A percentile compares a stretch with the other conserved stretches of the same genome.
Conservation (phyloP, 2,113 vertebrate genomes). For the Amblyornis subalaris region DNA sequence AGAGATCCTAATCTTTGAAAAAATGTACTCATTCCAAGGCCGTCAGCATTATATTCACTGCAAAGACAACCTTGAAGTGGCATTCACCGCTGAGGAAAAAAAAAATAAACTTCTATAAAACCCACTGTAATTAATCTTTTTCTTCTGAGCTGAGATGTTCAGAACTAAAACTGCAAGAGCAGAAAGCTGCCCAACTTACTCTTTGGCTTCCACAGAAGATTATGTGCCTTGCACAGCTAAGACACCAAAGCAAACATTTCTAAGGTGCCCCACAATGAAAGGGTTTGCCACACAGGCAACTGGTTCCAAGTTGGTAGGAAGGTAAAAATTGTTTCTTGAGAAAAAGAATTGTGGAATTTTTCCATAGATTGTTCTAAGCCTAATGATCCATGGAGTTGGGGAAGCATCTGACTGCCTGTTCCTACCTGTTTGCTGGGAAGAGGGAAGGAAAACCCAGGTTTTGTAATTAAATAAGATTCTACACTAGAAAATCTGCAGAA, state of each 20-base stretch:
- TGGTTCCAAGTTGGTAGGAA: not conserved
- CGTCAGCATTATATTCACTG: conserved; percentile 5
- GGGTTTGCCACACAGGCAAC: not conserved
- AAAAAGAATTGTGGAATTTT: not conserved
- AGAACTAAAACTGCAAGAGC: not conserved
- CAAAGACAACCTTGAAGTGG: not conserved
- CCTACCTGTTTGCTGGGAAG: not conserved
- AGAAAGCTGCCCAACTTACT: not conserved
- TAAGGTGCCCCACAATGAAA: not conserved
- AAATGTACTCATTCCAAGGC: not conserved
- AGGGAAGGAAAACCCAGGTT: not conserved
- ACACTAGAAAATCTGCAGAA: not conserved
- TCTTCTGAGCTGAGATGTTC: not conserved
- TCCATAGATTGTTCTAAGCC: not conserved
- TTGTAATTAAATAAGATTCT: not conserved
- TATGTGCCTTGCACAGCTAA: not conserved
- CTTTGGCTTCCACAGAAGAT: not conserved
- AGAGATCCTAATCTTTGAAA: conserved; percentile 21
- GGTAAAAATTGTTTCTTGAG: not conserved
- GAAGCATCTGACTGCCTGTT: not conserved
- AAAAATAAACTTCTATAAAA: not conserved
- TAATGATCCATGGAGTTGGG: not conserved
- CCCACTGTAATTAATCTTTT: not conserved
- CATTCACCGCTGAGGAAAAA: not conserved
- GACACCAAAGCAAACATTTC: not conserved